A percentile compares a stretch with the other conserved stretches of the same genome.
Conservation (phyloP, 2,113 vertebrate genomes). For the Dasyprocta punctata region DNA sequence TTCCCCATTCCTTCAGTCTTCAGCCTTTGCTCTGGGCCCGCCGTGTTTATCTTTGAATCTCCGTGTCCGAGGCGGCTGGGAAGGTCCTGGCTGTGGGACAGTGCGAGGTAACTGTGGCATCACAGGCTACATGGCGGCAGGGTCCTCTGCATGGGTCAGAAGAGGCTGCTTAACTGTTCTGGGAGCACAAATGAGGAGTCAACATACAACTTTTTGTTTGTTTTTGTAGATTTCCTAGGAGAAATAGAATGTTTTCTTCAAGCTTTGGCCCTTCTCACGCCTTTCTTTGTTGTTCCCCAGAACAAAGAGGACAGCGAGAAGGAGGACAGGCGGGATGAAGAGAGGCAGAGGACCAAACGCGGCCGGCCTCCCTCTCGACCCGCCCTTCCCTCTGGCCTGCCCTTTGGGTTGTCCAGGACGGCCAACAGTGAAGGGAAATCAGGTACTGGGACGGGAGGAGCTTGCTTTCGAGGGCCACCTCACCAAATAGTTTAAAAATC, state of each 20-base stretch:
- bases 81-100: not conserved
- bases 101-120: not conserved
- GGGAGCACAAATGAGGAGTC: constrained; percentile 1
- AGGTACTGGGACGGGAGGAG: constrained; percentile 87
- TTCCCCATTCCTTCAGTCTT: not conserved
- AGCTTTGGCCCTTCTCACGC: not conserved
- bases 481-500: constrained; percentile 23
- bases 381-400: constrained; percentile 87
- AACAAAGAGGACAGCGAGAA: constrained; percentile 94
- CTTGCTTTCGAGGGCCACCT: not conserved
- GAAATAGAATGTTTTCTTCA: constrained; percentile 46
- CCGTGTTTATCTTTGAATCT: no score
- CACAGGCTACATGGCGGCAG: not conserved
- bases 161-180: not conserved
- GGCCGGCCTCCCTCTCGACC: constrained; percentile 95
- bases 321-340: constrained; percentile 92
- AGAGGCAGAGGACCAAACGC: constrained; percentile 91
- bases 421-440: constrained; percentile 90
- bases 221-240: constrained; percentile 8
- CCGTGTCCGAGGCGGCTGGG: not conserved
- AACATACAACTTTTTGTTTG: not conserved
- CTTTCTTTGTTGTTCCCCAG: constrained; percentile 82
- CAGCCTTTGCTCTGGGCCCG: not conserved
- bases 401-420: constrained; percentile 89
- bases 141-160: not conserved